A percentile compares a stretch with the other conserved stretches of the same genome.
Evolutionary conservation across 2,888 invertebrate species (phyloP).

Genomic region (Drosophila nr. fundita): DNA sequence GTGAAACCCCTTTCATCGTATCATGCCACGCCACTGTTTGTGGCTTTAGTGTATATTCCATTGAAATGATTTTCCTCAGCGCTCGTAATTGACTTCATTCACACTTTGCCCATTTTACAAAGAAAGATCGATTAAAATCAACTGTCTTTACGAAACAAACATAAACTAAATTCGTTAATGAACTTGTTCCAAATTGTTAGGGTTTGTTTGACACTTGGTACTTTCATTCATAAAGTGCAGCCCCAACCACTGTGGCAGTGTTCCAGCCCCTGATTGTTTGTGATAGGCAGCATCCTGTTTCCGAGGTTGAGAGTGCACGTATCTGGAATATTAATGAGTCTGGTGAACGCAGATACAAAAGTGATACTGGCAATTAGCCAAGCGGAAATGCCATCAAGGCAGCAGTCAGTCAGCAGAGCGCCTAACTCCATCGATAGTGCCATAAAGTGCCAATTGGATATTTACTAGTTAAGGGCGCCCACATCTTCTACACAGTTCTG

Average conservation of each 20-base stretch:
- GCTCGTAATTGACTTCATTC: conserved; percentile 70
- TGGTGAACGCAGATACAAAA: conserved; percentile 13
- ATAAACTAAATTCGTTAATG: conserved; percentile 61
- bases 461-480: conserved; percentile 54
- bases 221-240: conserved; percentile 56
- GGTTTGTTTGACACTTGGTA: conserved; percentile 42
- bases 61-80: conserved; percentile 46
- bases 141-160: conserved; percentile 34
- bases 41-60: conserved; percentile 42
- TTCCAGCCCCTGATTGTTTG: conserved; percentile 50
- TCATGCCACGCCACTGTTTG: conserved; percentile 23
- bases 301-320: conserved; percentile 55
- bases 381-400: conserved; percentile 54
- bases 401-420: conserved; percentile 2
- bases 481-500: conserved; percentile 57
- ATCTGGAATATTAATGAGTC: conserved; percentile 60
- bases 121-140: conserved; percentile 74
- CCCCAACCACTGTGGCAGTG: not conserved
- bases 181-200: conserved; percentile 65
- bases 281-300: conserved; percentile 80
- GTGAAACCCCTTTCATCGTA: conserved; percentile 1
- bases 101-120: conserved; percentile 65
- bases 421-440: not conserved
- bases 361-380: conserved; percentile 59
- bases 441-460: not conserved